Evolutionary conservation across 2,113 vertebrate species (phyloP).

Genomic region (Montifringilla adamsi): DNA sequence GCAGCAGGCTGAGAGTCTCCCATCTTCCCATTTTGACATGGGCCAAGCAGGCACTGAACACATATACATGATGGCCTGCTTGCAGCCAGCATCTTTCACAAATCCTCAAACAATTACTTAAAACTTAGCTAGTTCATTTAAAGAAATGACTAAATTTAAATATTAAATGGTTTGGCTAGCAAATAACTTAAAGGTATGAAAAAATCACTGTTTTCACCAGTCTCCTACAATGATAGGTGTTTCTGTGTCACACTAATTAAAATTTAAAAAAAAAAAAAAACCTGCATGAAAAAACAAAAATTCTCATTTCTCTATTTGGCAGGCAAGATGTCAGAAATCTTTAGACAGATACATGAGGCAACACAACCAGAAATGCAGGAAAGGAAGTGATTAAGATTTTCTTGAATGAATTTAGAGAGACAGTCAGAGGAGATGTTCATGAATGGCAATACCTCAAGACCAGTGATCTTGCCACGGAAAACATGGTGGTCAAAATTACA

Average conservation of each 20-base stretch:
- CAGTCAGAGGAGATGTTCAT: background rate
- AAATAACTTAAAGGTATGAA: background rate
- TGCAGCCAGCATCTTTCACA: background rate
- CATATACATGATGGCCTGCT: background rate
- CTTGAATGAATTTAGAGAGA: background rate
- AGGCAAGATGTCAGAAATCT: background rate
- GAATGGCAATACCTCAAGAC: background rate
- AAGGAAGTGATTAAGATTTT: background rate
- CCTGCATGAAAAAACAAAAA: background rate
- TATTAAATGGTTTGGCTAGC: background rate
- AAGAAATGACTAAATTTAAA: background rate
- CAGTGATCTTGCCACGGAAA: background rate
- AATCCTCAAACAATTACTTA: background rate
- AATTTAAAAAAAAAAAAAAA: background rate
- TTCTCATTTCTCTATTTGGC: background rate
- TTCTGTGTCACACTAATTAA: background rate
- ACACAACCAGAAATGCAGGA: background rate
- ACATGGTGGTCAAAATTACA: background rate
- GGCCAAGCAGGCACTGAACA: background rate
- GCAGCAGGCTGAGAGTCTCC: background rate
- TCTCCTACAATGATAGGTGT: background rate
- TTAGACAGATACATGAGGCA: background rate
- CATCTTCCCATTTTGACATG: background rate
- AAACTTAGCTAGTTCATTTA: background rate
- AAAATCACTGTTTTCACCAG: slow-evolving; percentile 16